Percentiles rank a stretch among this genome's conserved stretches.
phyloP scores from a whole-genome alignment of 2,113 vertebrate species.

The Astur gentilis region DNA sequence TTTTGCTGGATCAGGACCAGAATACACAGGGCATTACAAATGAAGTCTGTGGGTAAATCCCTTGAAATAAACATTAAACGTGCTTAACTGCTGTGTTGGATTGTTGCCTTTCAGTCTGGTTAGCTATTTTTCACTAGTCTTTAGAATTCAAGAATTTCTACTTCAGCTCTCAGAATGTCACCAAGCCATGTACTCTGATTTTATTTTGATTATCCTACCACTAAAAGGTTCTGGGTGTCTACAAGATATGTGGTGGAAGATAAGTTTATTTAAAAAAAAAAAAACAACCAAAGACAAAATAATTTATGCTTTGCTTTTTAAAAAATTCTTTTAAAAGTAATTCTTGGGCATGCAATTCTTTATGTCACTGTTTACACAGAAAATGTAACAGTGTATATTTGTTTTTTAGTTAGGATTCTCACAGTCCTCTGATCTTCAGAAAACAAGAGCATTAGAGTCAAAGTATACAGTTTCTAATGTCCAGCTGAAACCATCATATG shows the following conservation, averaged over 20 bases:
- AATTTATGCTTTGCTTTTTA: neutral
- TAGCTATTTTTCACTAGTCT: neutral
- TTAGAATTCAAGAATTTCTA: neutral
- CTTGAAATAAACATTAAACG: neutral
- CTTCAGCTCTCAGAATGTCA: neutral
- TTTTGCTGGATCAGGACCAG: neutral
- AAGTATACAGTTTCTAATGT: neutral
- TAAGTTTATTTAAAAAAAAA: neutral
- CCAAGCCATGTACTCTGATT: neutral
- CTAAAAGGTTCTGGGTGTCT: neutral
- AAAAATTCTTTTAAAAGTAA: neutral
- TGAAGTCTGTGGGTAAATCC: neutral
- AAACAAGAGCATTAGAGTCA: neutral
- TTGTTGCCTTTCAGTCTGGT: neutral
- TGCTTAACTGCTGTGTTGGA: neutral
- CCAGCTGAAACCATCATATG: neutral
- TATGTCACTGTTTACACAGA: neutral
- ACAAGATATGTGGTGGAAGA: neutral
- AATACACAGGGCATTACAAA: neutral
- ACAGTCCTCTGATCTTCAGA: neutral
- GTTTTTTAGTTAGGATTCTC: neutral
- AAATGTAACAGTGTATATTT: neutral
- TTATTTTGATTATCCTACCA: neutral
- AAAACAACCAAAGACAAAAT: neutral
- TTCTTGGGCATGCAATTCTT: neutral